Percentiles rank a stretch among this genome's conserved stretches.
Evolutionary conservation across 2,113 vertebrate genomes (phyloP).

Genomic region (Ceratotherium simum): DNA sequence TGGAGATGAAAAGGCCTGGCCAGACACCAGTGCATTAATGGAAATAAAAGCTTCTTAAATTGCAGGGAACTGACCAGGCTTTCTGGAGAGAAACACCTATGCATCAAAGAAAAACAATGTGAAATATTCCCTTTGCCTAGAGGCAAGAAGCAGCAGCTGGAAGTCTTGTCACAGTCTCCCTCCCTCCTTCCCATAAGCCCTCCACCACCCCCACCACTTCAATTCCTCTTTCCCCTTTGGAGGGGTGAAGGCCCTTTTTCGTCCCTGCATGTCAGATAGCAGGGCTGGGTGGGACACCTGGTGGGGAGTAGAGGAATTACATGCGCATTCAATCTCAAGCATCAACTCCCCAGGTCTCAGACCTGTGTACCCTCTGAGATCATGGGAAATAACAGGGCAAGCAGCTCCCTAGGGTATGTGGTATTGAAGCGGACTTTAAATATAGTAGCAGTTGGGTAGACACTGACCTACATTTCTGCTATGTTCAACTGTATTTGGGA

Average conservation of each 20-base stretch:
- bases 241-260: background rate
- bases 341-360: background rate
- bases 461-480: background rate
- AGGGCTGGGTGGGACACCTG: slow-evolving; percentile 65
- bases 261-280: background rate
- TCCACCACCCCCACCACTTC: background rate
- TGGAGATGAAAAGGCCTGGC: slow-evolving; percentile 1
- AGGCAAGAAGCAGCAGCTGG: background rate
- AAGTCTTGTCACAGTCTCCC: background rate
- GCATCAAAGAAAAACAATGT: slow-evolving; percentile 42
- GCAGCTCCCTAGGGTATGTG: background rate
- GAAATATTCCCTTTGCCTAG: background rate
- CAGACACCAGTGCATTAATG: background rate
- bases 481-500: background rate
- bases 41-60: slow-evolving; percentile 15
- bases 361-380: background rate
- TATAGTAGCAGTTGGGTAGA: background rate
- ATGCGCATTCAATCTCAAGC: background rate
- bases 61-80: background rate
- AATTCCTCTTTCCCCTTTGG: background rate
- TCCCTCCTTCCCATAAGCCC: no score
- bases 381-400: background rate
- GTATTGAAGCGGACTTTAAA: background rate
- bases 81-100: background rate
- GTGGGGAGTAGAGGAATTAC: background rate